Base-by-base conservation (phyloP, 2,113 vertebrate species). In the Mola mola region DNA sequence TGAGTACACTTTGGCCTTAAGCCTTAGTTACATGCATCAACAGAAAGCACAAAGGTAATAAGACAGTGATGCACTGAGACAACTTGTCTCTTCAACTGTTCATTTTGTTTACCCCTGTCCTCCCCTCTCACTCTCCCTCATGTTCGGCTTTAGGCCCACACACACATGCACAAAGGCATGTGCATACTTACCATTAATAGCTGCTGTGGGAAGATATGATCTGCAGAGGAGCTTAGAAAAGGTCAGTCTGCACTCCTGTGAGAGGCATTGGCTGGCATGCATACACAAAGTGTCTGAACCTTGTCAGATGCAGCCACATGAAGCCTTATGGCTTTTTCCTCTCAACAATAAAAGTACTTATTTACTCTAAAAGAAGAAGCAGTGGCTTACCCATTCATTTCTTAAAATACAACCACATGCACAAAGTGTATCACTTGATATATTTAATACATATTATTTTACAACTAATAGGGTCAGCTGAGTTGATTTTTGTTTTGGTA, bases 151-250 rank as follows among this genome's bases (percentile, higher is more conserved):
- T 15, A 49, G 42, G 21, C 11, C 33, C 4, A 61, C 41, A 44
- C 50, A 66, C 20, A 47, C 29, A 25, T 16, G 40, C 34, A 36
- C 10, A 3, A 33, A n/a, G 21, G 11, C 29, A 56, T 49, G 46
- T 0, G 2, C 25, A 34, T 28, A 10, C 33, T 17, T 20, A 13
- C 49, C 40, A 1, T 62, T 19, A 44, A 43, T 40, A 29, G 24
- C 43, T 56, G 42, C 58, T 66, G 61, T 61, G 53, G 68, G 50
- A 34, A 53, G 72, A 60, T 75, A 59, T 46, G 40, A 74, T 68
- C 55, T 72, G 56, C 53, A 59, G 55, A 58, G 60, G 49, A 69
- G 64, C 64, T 71, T 40, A 56, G 58, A 71, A 81, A 82, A 84
- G 79, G 82, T 84, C 77, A 81, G 8, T 37, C 56, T 62, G 15